A percentile compares a stretch with the other conserved stretches of the same genome.
Evolutionary conservation across 2,888 invertebrate genomes (phyloP).

Genomic region (Aethes cnicana): DNA sequence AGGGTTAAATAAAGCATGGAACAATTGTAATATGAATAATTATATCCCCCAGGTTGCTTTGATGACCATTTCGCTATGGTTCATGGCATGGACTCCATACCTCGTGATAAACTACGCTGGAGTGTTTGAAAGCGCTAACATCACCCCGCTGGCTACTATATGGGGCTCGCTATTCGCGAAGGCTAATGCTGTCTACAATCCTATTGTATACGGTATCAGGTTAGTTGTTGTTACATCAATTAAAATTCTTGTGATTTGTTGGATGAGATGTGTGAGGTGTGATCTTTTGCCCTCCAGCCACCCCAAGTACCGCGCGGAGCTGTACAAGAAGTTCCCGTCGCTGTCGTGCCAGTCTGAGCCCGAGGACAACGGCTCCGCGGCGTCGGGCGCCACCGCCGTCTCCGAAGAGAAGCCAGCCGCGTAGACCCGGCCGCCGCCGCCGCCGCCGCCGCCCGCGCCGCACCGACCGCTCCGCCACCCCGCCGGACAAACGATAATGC

Average conservation of each 20-base stretch:
- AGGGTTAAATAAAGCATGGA: no score
- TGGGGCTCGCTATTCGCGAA: conserved; percentile 96
- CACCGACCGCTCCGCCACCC: conserved; percentile 38
- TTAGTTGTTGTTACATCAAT: conserved; percentile 47
- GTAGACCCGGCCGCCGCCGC: conserved; percentile 52
- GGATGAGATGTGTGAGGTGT: not conserved
- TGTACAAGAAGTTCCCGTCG: conserved; percentile 90
- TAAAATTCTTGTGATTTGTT: not conserved
- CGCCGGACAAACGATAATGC: conserved; percentile 61
- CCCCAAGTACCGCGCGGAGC: conserved; percentile 89
- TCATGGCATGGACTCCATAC: conserved; percentile 96
- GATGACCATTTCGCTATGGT: conserved; percentile 94
- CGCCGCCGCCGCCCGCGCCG: conserved; percentile 24
- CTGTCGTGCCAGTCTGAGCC: conserved; percentile 85
- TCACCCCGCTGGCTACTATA: conserved; percentile 91
- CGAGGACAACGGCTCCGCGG: conserved; percentile 85
- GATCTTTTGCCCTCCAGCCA: conserved; percentile 78
- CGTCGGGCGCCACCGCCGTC: conserved; percentile 86
- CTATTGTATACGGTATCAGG: conserved; percentile 95
- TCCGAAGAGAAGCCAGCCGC: conserved; percentile 86
- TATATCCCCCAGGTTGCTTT: conserved; percentile 85
- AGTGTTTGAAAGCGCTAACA: conserved; percentile 87
- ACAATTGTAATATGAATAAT: no score
- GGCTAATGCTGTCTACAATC: conserved; percentile 94
- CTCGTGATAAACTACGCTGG: conserved; percentile 91